These are phyloP conservation scores for Scaptomyza parva DNA, from an alignment of 2,888 invertebrate species.

Conservation along the genomic window DNA sequence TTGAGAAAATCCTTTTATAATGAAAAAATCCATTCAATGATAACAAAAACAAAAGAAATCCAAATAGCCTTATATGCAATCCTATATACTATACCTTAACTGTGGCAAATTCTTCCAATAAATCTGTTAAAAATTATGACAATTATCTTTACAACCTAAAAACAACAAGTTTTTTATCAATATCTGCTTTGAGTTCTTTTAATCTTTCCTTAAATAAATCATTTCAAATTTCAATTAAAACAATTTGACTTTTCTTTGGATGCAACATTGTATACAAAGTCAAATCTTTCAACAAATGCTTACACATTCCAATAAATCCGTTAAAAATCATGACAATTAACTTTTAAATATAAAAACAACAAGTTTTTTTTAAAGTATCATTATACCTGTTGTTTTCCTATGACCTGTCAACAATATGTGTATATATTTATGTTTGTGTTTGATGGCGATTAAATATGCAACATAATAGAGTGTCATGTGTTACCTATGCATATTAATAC, in stretches of 20 bases:
- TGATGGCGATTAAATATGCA: constrained; percentile 40
- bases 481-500: background rate
- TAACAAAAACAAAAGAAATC: too few relatives aligned
- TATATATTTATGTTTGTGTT: background rate
- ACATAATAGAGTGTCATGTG: constrained; percentile 16
- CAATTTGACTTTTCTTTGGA: background rate
- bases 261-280: background rate
- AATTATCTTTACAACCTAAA: too few relatives aligned
- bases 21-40: too few relatives aligned
- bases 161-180: too few relatives aligned
- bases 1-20: too few relatives aligned
- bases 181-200: too few relatives aligned
- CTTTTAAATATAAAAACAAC: constrained; percentile 2
- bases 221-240: too few relatives aligned
- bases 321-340: constrained; percentile 16
- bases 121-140: too few relatives aligned
- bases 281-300: background rate
- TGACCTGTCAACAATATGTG: background rate
- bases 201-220: too few relatives aligned
- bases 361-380: background rate
- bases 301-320: background rate
- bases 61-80: too few relatives aligned
- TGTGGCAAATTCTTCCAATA: too few relatives aligned
- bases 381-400: background rate
- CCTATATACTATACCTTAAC: too few relatives aligned